These are phyloP conservation scores for Pempheris klunzingeri DNA, from an alignment of 2,797 vertebrate species.

Conservation along the genomic window DNA sequence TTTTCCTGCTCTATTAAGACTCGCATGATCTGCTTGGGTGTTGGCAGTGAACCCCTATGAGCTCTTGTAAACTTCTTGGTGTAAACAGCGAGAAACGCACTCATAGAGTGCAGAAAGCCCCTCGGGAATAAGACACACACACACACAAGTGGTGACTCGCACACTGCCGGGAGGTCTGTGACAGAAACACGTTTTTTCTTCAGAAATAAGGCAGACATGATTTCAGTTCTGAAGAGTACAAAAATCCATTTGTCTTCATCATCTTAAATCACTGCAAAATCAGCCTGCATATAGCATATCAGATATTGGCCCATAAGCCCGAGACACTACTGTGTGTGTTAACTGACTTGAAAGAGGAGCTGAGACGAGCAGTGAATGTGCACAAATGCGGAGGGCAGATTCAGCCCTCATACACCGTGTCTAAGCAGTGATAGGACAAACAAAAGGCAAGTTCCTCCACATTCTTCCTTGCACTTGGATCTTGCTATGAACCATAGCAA, in stretches of 20 bases:
- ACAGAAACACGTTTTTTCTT: constrained; percentile 18
- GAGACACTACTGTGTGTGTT: constrained; percentile 11
- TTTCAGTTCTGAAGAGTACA: too few relatives aligned
- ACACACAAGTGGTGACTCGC: constrained; percentile 27
- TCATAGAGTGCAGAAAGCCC: constrained; percentile 16
- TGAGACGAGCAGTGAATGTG: constrained; percentile 41
- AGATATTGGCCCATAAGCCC: not conserved
- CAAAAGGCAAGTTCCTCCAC: constrained; percentile 70
- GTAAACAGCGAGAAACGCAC: constrained; percentile 60
- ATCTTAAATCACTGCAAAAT: not conserved
- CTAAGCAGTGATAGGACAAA: constrained; percentile 64
- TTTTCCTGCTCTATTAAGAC: constrained; percentile 72
- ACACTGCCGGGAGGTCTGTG: not conserved
- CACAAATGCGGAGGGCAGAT: constrained; percentile 48
- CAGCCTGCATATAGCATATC: not conserved
- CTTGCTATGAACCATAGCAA: constrained; percentile 73
- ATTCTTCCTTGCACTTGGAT: constrained; percentile 68
- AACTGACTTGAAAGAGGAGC: constrained; percentile 36
- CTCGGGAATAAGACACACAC: constrained; percentile 37
- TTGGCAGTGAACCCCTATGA: constrained; percentile 72
- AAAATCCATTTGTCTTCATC: too few relatives aligned
- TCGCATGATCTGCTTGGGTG: constrained; percentile 69
- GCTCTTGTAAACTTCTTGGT: constrained; percentile 68
- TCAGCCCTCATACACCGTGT: constrained; percentile 57
- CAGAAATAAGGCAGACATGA: not conserved